Conservation (phyloP, 2,113 vertebrate genomes). For the Callocephalon fimbriatum region DNA sequence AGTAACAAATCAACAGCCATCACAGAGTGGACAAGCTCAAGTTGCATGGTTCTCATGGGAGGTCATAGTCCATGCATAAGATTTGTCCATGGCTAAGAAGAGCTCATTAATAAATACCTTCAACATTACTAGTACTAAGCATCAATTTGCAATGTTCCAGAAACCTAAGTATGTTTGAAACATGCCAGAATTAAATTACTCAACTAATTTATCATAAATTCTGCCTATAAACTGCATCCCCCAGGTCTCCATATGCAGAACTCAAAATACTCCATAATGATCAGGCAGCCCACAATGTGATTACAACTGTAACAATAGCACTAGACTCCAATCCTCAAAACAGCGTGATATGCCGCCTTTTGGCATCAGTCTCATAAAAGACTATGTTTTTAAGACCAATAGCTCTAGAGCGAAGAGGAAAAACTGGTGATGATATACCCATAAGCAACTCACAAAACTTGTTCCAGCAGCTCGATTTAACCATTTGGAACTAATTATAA, state of each 20-base stretch:
- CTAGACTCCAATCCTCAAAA: background rate
- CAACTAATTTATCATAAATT: background rate
- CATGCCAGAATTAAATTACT: background rate
- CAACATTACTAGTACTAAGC: background rate
- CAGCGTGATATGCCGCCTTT: background rate
- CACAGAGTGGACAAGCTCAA: background rate
- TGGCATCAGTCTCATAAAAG: background rate
- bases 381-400: background rate
- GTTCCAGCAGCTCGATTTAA: slow-evolving; percentile 2
- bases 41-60: background rate
- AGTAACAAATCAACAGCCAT: background rate
- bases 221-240: background rate
- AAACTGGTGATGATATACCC: background rate
- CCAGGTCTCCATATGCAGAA: background rate
- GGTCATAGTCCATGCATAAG: background rate
- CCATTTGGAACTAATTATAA: background rate
- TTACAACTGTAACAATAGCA: background rate
- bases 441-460: background rate
- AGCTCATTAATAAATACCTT: background rate
- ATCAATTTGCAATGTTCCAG: background rate
- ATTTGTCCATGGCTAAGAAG: background rate
- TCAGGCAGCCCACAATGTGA: background rate
- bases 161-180: background rate
- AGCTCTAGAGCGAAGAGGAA: background rate
- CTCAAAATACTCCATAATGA: background rate